Conservation (phyloP, 2,888 invertebrate genomes). For the Drosophila tripunctata region DNA sequence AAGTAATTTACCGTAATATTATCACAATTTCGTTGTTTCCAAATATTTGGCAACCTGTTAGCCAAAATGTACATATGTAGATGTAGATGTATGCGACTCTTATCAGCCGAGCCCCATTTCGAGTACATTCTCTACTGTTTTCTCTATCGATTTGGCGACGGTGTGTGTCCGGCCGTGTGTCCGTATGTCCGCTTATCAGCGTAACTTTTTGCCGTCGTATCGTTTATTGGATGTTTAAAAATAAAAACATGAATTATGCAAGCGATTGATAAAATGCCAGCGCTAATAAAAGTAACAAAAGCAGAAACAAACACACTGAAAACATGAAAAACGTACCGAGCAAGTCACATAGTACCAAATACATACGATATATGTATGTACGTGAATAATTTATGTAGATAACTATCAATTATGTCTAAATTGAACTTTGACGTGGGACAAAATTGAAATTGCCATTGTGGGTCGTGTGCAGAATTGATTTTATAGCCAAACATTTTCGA, state of each 20-base stretch:
- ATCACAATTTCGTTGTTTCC: slow-evolving; percentile 8
- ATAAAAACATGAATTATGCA: slow-evolving; percentile 63
- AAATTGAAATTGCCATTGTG: slow-evolving; percentile 36
- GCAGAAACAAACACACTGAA: not conserved
- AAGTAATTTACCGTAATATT: slow-evolving; percentile 7
- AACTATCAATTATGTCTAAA: slow-evolving; percentile 66
- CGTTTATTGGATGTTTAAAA: slow-evolving; percentile 62
- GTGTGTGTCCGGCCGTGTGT: not conserved
- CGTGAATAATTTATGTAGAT: slow-evolving; percentile 16
- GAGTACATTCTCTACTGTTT: slow-evolving; percentile 7
- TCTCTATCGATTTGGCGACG: not conserved
- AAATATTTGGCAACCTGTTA: not conserved
- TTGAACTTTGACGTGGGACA: slow-evolving; percentile 68
- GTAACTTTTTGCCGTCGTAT: slow-evolving; percentile 2
- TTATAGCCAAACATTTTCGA: slow-evolving; percentile 1
- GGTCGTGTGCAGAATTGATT: slow-evolving; percentile 41
- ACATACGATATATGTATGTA: not conserved
- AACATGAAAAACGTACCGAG: not conserved
- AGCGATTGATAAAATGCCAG: slow-evolving; percentile 61
- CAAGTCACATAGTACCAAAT: not conserved
- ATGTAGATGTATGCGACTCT: no score
- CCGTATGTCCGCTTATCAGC: slow-evolving; percentile 34
- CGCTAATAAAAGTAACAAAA: slow-evolving; percentile 3
- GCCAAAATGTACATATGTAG: no score
- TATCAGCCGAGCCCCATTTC: slow-evolving; percentile 29